These are phyloP conservation scores for Eulithis testata DNA, from an alignment of 2,888 invertebrate species.

Conservation along the genomic window DNA sequence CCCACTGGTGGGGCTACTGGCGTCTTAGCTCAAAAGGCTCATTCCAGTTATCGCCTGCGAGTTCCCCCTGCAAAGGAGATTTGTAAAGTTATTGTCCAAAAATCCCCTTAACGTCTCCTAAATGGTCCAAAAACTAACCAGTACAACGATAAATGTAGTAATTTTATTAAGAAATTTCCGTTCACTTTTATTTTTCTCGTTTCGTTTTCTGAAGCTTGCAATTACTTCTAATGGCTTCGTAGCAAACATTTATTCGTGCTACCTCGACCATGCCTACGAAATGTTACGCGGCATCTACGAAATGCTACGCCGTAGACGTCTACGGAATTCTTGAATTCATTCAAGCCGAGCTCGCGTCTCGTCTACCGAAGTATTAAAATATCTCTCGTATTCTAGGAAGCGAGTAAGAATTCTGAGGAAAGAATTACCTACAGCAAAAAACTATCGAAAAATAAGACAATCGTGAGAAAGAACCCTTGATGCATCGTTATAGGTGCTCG, in stretches of 20 bases:
- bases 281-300: conserved; percentile 9
- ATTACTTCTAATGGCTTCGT: conserved; percentile 17
- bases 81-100: too few species aligned
- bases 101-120: too few species aligned
- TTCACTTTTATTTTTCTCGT: not conserved
- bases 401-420: not conserved
- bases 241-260: conserved; percentile 6
- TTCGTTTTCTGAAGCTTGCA: conserved; percentile 2
- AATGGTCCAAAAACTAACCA: too few species aligned
- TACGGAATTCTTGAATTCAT: conserved; percentile 17
- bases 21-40: too few species aligned
- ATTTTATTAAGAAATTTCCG: not conserved
- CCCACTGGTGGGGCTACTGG: too few species aligned
- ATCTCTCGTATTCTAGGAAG: not conserved
- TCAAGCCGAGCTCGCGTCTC: not conserved
- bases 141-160: not conserved
- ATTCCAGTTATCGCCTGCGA: too few species aligned
- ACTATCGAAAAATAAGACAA: too few species aligned
- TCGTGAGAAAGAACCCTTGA: too few species aligned
- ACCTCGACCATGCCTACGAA: conserved; percentile 10
- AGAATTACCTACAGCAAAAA: too few species aligned
- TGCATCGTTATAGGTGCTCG: too few species aligned
- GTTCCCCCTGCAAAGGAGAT: too few species aligned
- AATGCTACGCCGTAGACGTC: conserved; percentile 17
- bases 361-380: not conserved